Base-by-base conservation (phyloP, 2,888 invertebrate genomes). In the Acleris laterana region DNA sequence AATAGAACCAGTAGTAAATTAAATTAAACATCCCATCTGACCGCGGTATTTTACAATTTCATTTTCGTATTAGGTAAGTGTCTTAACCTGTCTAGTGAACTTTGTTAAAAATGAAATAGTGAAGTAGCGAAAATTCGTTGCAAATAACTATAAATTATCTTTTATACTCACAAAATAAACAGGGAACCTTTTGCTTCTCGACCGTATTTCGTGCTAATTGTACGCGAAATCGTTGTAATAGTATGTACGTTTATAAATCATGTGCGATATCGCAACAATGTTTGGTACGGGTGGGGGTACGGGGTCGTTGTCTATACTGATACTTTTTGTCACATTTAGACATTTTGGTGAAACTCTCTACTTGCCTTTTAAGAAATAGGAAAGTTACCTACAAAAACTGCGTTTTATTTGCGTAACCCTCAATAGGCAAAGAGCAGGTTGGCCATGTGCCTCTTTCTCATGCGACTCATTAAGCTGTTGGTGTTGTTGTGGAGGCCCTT, bases 161-260 rank as follows among this genome's bases (percentile, higher is more conserved):
- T 52, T 60, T 70, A 66, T 70, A 71, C 69, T 73, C 64, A 59
- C 74, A 77, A 76, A 79, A 78, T 78, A 84, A 86, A 86, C 85
- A 86, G 85, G 86, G 86, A 85, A 79, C 74, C 80, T 79, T 74
- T 79, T 77, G 77, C 82, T 71, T 82, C 77, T 78, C 72, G 77
- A 78, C 76, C 81, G 78, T 80, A 80, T 83, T 81, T 80, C 71
- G 76, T 82, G 78, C 79, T 82, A 78, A 82, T 77, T 82, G 78
- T 77, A 76, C 66, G 68, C 69, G 56, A 68, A 61, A 66, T 68
- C 68, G 72, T 70, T 69, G 63, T 62, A 62, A 61, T 61, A 46
- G 13, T 63, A 63, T 44, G 46, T 69, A 66, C 13, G 59, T 55
- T 51, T 63, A 52, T 55, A 56, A 50, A 58, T 67, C 68, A 9